phyloP scores from a whole-genome alignment of 2,888 invertebrate genomes.

The Drosophila multiciliata region DNA sequence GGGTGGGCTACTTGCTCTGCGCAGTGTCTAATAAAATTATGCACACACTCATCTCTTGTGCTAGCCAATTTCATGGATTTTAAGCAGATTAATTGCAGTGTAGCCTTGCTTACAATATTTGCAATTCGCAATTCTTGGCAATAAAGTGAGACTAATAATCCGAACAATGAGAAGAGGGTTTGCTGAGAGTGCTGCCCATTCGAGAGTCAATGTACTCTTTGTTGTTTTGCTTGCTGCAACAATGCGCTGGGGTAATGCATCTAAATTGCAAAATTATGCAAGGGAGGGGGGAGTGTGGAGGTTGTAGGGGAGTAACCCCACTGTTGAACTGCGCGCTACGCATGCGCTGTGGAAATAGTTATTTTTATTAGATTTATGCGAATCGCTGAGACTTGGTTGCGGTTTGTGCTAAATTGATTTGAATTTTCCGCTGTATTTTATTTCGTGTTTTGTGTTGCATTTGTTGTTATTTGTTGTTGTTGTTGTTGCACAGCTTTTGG shows the following conservation, averaged over 20 bases:
- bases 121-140: conserved; percentile 57
- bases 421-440: conserved; percentile 69
- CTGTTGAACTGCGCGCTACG: conserved; percentile 40
- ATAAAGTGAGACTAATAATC: conserved; percentile 26
- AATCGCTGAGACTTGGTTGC: conserved; percentile 46
- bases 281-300: not conserved
- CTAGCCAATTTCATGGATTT: conserved; percentile 61
- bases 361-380: conserved; percentile 71
- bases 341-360: conserved; percentile 47
- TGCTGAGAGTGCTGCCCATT: conserved; percentile 16
- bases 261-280: conserved; percentile 76
- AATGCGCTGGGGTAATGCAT: conserved; percentile 47
- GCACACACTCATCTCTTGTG: conserved; percentile 15
- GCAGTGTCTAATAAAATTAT: conserved; percentile 7
- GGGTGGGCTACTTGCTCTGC: conserved; percentile 4
- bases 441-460: conserved; percentile 8
- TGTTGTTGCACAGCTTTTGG: conserved; percentile 28
- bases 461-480: conserved; percentile 3
- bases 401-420: conserved; percentile 75
- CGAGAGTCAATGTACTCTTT: conserved; percentile 53
- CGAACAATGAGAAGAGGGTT: conserved; percentile 5
- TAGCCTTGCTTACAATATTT: conserved; percentile 14
- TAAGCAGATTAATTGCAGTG: conserved; percentile 63
- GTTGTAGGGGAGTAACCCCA: conserved; percentile 10
- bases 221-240: conserved; percentile 17